Percentiles rank a stretch among this genome's conserved stretches.
phyloP scores from a whole-genome alignment of 92 coral and sea anemone species.

The Phenganax marumi region DNA sequence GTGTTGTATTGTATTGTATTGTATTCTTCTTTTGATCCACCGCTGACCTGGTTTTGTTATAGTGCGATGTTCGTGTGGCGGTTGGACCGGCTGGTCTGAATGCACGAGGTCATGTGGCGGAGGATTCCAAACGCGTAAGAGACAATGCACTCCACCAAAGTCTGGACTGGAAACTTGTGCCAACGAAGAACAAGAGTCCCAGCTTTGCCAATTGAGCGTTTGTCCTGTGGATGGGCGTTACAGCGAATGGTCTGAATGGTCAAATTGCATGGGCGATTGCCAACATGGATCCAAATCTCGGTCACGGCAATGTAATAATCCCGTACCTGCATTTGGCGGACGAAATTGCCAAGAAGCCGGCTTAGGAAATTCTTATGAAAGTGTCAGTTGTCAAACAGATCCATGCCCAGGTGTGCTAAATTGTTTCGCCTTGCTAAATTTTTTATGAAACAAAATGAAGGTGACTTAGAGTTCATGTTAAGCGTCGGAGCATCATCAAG shows the following conservation, averaged over 20 bases:
- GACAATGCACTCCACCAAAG: conserved; percentile 90
- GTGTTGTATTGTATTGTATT: background rate
- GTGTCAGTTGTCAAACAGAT: conserved; percentile 72
- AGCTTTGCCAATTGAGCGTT: conserved; percentile 69
- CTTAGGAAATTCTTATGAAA: conserved; percentile 72
- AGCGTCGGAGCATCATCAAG: background rate
- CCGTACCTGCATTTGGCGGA: conserved; percentile 79
- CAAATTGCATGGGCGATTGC: conserved; percentile 79
- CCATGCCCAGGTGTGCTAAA: conserved; percentile 74
- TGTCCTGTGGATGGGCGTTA: conserved; percentile 97
- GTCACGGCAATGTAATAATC: conserved; percentile 78
- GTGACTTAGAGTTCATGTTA: background rate
- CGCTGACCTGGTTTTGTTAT: background rate
- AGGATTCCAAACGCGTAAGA: conserved; percentile 74
- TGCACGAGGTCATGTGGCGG: conserved; percentile 90
- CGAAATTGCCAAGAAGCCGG: conserved; percentile 71
- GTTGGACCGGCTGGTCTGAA: conserved; percentile 87
- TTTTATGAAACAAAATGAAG: background rate
- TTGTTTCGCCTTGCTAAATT: background rate
- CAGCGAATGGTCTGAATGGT: conserved; percentile 87
- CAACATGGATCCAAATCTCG: conserved; percentile 82
- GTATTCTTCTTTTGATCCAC: background rate
- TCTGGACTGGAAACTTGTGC: conserved; percentile 68
- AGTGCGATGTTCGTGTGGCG: conserved; percentile 92
- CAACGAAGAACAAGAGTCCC: conserved; percentile 68